Conservation (phyloP, 2,113 vertebrate species). For the Corvus cornix region DNA sequence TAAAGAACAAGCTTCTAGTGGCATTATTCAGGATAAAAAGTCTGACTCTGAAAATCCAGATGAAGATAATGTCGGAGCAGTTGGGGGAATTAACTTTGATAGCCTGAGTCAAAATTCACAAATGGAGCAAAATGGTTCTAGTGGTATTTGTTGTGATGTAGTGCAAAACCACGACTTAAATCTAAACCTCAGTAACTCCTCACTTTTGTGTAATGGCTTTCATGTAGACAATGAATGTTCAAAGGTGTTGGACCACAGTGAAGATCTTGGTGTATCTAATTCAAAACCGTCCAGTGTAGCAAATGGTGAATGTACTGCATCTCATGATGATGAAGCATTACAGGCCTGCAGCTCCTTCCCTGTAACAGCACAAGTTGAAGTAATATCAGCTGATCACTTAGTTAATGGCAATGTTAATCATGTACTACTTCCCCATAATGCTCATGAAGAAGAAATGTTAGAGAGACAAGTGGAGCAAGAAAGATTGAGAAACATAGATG, state of each 20-base stretch:
- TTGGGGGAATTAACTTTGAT: constrained; percentile 79
- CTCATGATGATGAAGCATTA: constrained; percentile 59
- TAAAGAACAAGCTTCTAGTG: constrained; percentile 66
- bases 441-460: constrained; percentile 69
- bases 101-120: constrained; percentile 66
- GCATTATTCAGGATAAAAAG: constrained; percentile 69
- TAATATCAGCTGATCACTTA: constrained; percentile 73
- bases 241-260: constrained; percentile 51
- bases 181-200: constrained; percentile 51
- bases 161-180: constrained; percentile 59
- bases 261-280: constrained; percentile 61
- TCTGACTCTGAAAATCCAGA: constrained; percentile 76
- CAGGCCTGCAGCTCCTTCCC: constrained; percentile 75
- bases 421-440: constrained; percentile 76
- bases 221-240: constrained; percentile 68
- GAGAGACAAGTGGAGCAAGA: constrained; percentile 79
- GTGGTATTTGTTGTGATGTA: constrained; percentile 76
- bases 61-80: constrained; percentile 85
- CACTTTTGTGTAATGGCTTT: constrained; percentile 81
- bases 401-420: constrained; percentile 81
- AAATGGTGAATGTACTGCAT: constrained; percentile 70
- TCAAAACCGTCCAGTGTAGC: constrained; percentile 61
- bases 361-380: constrained; percentile 70
- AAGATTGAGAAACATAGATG: constrained; percentile 75
- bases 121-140: constrained; percentile 79